phyloP scores from a whole-genome alignment of 2,888 invertebrate genomes.

The Pyrrhosoma nymphula region DNA sequence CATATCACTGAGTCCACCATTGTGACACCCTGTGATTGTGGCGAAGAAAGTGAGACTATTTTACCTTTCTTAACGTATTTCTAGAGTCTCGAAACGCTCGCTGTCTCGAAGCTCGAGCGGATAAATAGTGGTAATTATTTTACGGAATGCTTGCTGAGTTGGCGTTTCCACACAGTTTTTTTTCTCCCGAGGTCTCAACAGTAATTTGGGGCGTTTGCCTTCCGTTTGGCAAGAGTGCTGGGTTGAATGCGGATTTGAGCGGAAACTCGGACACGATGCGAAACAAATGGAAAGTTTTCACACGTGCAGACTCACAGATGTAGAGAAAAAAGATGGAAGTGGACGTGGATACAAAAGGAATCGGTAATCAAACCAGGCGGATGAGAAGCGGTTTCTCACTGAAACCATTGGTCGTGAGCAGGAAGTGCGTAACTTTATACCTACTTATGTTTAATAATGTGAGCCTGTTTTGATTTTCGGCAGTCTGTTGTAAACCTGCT shows the following conservation, averaged over 20 bases:
- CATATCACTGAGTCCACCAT: too few relatives aligned
- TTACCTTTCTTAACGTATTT: neutral
- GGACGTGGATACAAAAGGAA: neutral
- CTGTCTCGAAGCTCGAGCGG: neutral
- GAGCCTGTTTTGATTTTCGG: neutral
- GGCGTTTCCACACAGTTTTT: neutral
- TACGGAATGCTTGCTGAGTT: neutral
- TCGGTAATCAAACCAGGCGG: neutral
- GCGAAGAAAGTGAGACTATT: neutral
- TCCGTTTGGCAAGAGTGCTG: neutral
- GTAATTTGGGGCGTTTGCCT: neutral
- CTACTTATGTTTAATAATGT: neutral
- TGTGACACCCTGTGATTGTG: too few relatives aligned
- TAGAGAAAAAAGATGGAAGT: neutral
- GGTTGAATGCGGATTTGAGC: neutral
- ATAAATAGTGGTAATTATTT: neutral
- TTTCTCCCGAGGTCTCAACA: neutral
- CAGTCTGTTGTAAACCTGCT: neutral
- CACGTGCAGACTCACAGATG: neutral
- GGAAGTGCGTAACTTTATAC: neutral
- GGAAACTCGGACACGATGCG: neutral
- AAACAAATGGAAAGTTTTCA: slow-evolving; percentile 13
- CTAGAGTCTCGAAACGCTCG: neutral
- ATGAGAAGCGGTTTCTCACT: neutral
- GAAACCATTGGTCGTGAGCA: neutral